A percentile compares a stretch with the other conserved stretches of the same genome.
These are phyloP conservation scores for Notechis scutatus DNA, from an alignment of 2,113 vertebrate species.

Conservation along the genomic window DNA sequence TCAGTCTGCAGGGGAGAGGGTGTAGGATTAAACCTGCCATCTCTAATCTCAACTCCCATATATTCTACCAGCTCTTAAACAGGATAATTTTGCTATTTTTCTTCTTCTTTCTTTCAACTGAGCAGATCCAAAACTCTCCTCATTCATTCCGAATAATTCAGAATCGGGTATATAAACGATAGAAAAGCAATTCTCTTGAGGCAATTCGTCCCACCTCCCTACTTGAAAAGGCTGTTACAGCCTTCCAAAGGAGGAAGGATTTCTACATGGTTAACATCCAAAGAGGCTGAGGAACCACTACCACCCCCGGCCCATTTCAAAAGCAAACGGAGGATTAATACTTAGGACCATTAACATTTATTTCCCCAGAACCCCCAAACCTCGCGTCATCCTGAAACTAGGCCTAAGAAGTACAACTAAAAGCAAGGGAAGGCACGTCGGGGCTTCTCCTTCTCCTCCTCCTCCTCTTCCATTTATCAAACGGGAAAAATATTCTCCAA, in stretches of 20 bases:
- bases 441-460: background rate
- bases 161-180: background rate
- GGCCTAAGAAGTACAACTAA: background rate
- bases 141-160: background rate
- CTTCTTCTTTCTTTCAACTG: rapidly evolving
- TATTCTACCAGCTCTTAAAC: background rate
- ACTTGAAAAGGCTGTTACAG: background rate
- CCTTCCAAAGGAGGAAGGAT: background rate
- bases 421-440: background rate
- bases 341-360: background rate
- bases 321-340: background rate
- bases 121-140: background rate
- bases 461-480: background rate
- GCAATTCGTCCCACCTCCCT: background rate
- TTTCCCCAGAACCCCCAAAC: background rate
- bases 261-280: background rate
- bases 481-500: background rate
- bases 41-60: background rate
- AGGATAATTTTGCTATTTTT: background rate
- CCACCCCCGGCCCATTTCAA: background rate
- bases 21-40: too few relatives aligned
- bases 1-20: background rate
- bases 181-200: background rate
- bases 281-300: background rate
- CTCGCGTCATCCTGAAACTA: background rate